Conservation (phyloP, 2,113 vertebrate species). For the Alaudala cheleensis region DNA sequence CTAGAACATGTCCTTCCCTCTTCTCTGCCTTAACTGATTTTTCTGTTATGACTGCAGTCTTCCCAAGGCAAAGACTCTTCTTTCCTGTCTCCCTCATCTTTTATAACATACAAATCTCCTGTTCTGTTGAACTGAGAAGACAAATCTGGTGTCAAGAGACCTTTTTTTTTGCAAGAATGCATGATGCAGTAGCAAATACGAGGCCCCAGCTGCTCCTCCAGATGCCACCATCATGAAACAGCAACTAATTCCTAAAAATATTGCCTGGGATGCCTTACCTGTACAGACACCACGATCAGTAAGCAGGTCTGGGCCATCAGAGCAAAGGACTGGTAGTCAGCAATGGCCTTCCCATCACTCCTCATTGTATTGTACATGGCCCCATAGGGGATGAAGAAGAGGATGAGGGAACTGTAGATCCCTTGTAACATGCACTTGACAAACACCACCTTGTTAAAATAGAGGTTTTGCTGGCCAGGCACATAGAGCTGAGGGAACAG, state of each 20-base stretch:
- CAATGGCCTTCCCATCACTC: constrained; percentile 87
- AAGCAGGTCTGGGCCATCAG: constrained; percentile 89
- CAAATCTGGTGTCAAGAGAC: not conserved
- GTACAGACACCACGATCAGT: constrained; percentile 83
- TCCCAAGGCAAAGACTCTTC: not conserved
- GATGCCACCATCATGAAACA: not conserved
- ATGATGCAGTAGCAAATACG: not conserved
- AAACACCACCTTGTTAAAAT: constrained; percentile 89
- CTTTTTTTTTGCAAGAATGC: not conserved
- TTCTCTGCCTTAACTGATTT: not conserved
- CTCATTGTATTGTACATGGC: constrained; percentile 81
- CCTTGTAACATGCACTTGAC: constrained; percentile 83
- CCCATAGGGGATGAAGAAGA: constrained; percentile 91
- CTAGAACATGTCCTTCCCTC: not conserved
- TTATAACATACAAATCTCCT: not conserved
- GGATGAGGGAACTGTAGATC: constrained; percentile 91
- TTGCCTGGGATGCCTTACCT: constrained; percentile 73
- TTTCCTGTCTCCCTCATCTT: not conserved
- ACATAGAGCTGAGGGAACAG: constrained; percentile 87
- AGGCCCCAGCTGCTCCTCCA: not conserved
- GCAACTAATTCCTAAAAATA: not conserved
- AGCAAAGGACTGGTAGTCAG: constrained; percentile 94
- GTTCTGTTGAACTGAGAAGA: not conserved
- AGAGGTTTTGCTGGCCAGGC: constrained; percentile 87
- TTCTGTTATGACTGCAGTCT: not conserved